Percentiles rank a stretch among this genome's conserved stretches.
phyloP scores from a whole-genome alignment of 1,140 invertebrate species.

The Drosophila bocki region DNA sequence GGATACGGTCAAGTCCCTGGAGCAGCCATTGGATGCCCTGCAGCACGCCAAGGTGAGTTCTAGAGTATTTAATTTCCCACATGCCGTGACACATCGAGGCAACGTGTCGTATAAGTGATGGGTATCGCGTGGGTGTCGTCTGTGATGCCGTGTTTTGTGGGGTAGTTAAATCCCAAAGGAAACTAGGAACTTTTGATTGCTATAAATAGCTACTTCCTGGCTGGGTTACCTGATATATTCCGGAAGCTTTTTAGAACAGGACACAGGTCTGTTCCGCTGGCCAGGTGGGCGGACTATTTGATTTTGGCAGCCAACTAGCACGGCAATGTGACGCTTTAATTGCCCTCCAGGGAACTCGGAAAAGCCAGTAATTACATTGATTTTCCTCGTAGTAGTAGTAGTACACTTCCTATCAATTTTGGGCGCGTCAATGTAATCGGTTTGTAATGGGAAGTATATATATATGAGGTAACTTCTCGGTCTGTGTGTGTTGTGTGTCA shows the following conservation, averaged over 20 bases:
- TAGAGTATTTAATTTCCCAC: conserved; percentile 27
- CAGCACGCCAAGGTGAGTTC: conserved; percentile 81
- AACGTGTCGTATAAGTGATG: conserved; percentile 30
- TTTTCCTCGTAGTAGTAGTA: conserved; percentile 56
- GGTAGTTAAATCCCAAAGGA: not conserved
- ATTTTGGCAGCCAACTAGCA: conserved; percentile 58
- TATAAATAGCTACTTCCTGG: not conserved
- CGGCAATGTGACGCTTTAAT: conserved; percentile 56
- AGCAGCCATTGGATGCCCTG: conserved; percentile 77
- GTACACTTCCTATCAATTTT: conserved; percentile 63
- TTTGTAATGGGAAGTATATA: conserved; percentile 50
- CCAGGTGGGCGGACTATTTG: conserved; percentile 6
- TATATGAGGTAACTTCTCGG: conserved; percentile 43
- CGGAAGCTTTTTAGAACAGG: not conserved
- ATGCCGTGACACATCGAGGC: conserved; percentile 25
- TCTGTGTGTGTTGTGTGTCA: conserved; percentile 46
- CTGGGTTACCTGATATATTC: not conserved
- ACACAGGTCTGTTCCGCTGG: not conserved
- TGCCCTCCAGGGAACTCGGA: conserved; percentile 22
- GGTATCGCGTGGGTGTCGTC: conserved; percentile 7
- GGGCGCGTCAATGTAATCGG: conserved; percentile 73
- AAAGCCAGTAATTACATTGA: conserved; percentile 74
- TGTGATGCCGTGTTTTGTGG: conserved; percentile 1
- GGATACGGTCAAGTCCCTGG: conserved; percentile 79
- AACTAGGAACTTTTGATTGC: not conserved